Conservation (phyloP, 1,140 invertebrate species). For the Caenorhabditis tropicalis region DNA sequence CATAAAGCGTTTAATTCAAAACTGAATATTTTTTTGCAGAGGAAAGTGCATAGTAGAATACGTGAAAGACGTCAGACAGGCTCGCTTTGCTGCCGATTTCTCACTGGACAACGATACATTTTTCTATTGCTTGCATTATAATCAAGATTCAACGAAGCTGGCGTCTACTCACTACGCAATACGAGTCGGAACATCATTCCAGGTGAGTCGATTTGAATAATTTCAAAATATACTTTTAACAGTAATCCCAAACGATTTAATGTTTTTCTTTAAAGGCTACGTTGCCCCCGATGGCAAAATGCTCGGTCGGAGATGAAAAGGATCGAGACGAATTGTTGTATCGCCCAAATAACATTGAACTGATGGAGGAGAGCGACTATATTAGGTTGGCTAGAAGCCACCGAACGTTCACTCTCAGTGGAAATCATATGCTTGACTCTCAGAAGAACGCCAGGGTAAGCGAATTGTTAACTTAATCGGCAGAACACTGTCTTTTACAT, state of each 20-base stretch:
- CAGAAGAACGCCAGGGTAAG: conserved; percentile 47
- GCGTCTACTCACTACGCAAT: conserved; percentile 90
- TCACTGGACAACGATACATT: conserved; percentile 71
- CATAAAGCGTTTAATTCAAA: not conserved
- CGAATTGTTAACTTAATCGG: conserved; percentile 38
- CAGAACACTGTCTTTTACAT: conserved; percentile 58
- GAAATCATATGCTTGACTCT: conserved; percentile 16
- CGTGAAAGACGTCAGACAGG: conserved; percentile 52
- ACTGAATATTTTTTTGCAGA: conserved; percentile 59
- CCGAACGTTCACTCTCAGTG: conserved; percentile 46
- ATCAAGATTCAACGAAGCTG: conserved; percentile 78
- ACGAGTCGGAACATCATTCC: conserved; percentile 89
- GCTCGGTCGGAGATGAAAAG: conserved; percentile 60
- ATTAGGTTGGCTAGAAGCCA: conserved; percentile 60
- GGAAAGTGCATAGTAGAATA: conserved; percentile 67
- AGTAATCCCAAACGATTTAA: not conserved
- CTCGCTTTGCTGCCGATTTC: not conserved
- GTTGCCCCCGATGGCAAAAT: conserved; percentile 55
- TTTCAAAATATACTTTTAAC: not conserved
- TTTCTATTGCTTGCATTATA: conserved; percentile 77
- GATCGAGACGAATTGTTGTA: conserved; percentile 69
- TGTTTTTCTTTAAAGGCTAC: conserved; percentile 62
- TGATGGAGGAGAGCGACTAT: conserved; percentile 61
- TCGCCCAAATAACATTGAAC: conserved; percentile 61
- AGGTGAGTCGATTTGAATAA: conserved; percentile 76